phyloP scores from a whole-genome alignment of 2,888 invertebrate genomes.

The Leistus spinibarbis region DNA sequence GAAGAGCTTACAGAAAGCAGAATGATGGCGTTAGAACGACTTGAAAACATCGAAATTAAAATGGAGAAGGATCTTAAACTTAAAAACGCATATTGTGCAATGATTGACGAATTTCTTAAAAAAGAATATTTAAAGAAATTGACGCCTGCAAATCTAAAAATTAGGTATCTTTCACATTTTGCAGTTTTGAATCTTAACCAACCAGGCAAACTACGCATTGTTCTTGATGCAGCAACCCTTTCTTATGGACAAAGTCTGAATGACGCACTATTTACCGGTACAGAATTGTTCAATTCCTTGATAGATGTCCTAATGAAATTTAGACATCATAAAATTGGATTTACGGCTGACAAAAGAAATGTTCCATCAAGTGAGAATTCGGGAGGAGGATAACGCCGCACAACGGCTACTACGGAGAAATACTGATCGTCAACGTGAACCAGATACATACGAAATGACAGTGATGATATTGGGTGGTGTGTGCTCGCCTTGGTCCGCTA shows the following conservation, averaged over 20 bases:
- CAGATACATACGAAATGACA: too few species aligned
- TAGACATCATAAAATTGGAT: slow-evolving; percentile 48
- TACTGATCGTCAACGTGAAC: slow-evolving; percentile 2
- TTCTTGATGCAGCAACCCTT: slow-evolving; percentile 49
- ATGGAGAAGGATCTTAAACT: neutral
- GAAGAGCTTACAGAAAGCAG: neutral
- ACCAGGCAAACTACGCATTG: slow-evolving; percentile 46
- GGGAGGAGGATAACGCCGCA: slow-evolving; percentile 43
- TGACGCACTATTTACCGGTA: slow-evolving; percentile 48
- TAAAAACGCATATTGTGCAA: too few species aligned
- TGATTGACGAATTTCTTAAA: too few species aligned
- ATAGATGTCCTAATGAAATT: slow-evolving; percentile 51
- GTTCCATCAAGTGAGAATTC: slow-evolving; percentile 39
- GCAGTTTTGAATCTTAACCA: slow-evolving; percentile 47
- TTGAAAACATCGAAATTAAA: neutral
- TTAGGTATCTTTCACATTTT: slow-evolving; percentile 49
- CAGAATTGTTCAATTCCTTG: slow-evolving; percentile 49
- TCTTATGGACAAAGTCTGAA: slow-evolving; percentile 46
- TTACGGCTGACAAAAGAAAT: slow-evolving; percentile 46
- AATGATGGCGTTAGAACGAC: neutral
- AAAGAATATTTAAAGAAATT: too few species aligned
- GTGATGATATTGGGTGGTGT: too few species aligned
- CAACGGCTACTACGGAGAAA: slow-evolving; percentile 48
- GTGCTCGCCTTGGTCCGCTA: too few species aligned
- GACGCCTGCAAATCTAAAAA: too few species aligned